phyloP scores from a whole-genome alignment of 2,113 vertebrate genomes.

The Bufo bufo region DNA sequence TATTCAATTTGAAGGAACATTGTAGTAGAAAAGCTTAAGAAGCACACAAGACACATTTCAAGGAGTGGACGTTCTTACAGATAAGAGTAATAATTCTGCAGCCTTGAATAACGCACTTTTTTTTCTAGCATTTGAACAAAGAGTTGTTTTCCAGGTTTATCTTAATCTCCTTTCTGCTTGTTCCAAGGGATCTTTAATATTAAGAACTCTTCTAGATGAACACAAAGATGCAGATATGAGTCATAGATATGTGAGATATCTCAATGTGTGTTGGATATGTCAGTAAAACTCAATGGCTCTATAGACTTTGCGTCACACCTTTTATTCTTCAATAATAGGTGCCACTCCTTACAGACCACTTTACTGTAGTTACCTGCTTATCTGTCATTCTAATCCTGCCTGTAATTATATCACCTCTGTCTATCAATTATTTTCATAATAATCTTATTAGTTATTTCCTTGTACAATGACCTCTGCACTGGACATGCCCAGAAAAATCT shows the following conservation, averaged over 20 bases:
- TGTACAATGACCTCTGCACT: too few species aligned
- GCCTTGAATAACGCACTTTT: not conserved
- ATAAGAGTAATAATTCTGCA: not conserved
- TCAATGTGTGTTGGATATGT: not conserved
- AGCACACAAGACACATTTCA: conserved; percentile 20
- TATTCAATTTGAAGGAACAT: conserved; percentile 47
- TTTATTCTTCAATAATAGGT: too few species aligned
- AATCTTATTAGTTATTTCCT: too few species aligned
- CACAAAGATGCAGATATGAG: not conserved
- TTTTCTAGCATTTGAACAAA: not conserved
- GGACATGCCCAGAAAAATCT: too few species aligned
- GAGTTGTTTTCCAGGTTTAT: not conserved
- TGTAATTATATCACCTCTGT: too few species aligned
- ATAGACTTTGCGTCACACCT: not conserved
- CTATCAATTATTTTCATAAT: too few species aligned
- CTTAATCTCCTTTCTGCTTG: not conserved
- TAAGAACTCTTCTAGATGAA: not conserved
- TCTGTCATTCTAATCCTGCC: too few species aligned
- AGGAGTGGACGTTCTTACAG: not conserved
- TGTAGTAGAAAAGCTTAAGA: conserved; percentile 12
- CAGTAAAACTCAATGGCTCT: not conserved
- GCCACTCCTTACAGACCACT: too few species aligned
- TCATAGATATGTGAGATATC: not conserved
- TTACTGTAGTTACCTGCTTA: too few species aligned
- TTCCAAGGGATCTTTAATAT: not conserved